Evolutionary conservation across 1,140 invertebrate genomes (phyloP), one percentile per base, ranked within the genome.

Genomic region (Drosophila sproati): DNA sequence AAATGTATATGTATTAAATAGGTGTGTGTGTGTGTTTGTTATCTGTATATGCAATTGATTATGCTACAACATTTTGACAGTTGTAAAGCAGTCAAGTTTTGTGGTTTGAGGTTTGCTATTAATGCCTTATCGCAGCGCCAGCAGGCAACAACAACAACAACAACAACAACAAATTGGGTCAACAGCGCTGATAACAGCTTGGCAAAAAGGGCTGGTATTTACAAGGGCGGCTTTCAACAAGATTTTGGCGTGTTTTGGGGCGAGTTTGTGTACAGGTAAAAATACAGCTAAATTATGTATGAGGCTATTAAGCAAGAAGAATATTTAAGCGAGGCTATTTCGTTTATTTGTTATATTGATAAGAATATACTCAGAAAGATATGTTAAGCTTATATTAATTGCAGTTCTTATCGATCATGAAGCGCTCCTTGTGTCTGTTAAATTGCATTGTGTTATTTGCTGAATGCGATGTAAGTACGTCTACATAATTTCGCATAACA

Each of bases 111-210:
- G 29, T 47, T 47, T 54, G 31, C 56, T 73, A 75, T 83, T 60
- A 48, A 64, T 73, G 41, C 56, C 77, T 89, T 88, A 89, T 88
- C 83, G 70, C 69, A 51, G 3, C 28, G 48, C 60, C 50, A 60
- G 8, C 70, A 73, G 71, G 64, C 70, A 59, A 52, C 70, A 41
- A 54, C 28, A 31, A 52, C 45, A 41, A 54, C 28, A 31, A 52
- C 45, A 50, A 45, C 54, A 32, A 31, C 12, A n/a, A 10, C 8
- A 61, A 87, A 87, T 88, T 82, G 83, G 82, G 83, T 87, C 82
- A 87, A 62, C 72, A 60, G 69, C 82, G 81, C 66, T 87, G 81
- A 74, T 68, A 59, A 67, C 52, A 61, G 62, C 48, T 37, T 6
- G 45, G 7, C 37, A 32, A 31, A 54, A 37, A 56, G 47, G 62